These are phyloP conservation scores for Microcebus lehilahytsara DNA, from an alignment of 2,113 vertebrate genomes.

Conservation along the genomic window DNA sequence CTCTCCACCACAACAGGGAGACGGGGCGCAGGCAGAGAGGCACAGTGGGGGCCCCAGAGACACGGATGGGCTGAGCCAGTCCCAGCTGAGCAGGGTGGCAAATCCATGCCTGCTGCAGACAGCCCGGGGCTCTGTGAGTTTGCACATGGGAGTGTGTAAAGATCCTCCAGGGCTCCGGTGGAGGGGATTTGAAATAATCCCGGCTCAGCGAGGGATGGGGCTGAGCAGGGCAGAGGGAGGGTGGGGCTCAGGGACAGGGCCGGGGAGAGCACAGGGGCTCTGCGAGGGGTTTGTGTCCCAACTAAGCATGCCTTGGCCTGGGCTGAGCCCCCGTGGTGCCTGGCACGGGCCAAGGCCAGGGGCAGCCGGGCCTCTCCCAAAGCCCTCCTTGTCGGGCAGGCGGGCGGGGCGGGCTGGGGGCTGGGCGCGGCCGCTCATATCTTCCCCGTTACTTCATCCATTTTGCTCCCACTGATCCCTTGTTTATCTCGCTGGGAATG, in stretches of 20 bases:
- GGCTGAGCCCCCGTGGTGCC: conserved; percentile 42
- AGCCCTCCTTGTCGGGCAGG: conserved; percentile 47
- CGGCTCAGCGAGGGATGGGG: background rate
- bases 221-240: background rate
- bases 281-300: background rate
- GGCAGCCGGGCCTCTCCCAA: background rate
- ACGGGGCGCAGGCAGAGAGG: background rate
- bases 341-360: conserved; percentile 38
- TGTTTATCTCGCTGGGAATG: conserved; percentile 77
- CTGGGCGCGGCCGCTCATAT: conserved; percentile 63
- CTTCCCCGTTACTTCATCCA: conserved; percentile 76
- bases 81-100: background rate
- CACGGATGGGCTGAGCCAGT: background rate
- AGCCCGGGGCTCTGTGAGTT: background rate
- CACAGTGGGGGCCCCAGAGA: background rate
- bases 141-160: background rate
- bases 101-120: background rate
- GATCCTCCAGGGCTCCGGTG: background rate
- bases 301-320: background rate
- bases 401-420: background rate
- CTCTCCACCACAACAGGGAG: background rate
- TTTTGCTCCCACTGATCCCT: conserved; percentile 66
- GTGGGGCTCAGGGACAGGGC: background rate
- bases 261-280: background rate
- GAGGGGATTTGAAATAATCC: background rate